These are phyloP conservation scores for Leucozona laternaria DNA, from an alignment of 2,888 invertebrate genomes.

Conservation along the genomic window DNA sequence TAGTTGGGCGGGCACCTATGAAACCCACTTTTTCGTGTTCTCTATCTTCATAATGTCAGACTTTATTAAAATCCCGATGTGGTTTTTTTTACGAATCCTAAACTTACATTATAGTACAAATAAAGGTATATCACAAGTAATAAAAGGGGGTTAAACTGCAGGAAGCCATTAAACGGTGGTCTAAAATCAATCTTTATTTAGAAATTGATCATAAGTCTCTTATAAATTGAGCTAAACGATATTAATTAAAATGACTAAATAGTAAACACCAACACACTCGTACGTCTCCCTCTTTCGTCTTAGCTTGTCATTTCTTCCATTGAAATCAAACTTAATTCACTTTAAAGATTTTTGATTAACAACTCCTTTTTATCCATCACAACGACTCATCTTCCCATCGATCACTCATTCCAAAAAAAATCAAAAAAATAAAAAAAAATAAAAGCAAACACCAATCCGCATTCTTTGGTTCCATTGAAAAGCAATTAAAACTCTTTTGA, in stretches of 20 bases:
- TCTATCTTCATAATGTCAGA: too few relatives aligned
- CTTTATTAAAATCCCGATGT: too few relatives aligned
- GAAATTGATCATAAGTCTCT: not conserved
- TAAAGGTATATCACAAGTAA: too few relatives aligned
- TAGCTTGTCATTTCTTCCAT: not conserved
- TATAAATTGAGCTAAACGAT: not conserved
- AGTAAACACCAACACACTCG: not conserved
- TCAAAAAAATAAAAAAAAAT: slow-evolving; percentile 23
- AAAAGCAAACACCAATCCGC: slow-evolving; percentile 50
- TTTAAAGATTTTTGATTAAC: slow-evolving; percentile 6
- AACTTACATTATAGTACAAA: too few relatives aligned
- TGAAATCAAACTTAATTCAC: not conserved
- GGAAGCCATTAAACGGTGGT: too few relatives aligned
- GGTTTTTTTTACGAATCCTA: too few relatives aligned
- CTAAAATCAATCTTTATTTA: too few relatives aligned
- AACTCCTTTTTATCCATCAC: slow-evolving; percentile 28
- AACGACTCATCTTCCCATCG: slow-evolving; percentile 40
- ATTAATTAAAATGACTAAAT: not conserved
- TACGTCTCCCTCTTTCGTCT: not conserved
- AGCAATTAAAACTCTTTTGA: slow-evolving; percentile 74
- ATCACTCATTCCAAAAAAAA: slow-evolving; percentile 25
- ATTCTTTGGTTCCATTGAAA: slow-evolving; percentile 69
- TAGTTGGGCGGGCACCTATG: too few relatives aligned
- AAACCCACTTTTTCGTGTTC: too few relatives aligned
- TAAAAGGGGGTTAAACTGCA: too few relatives aligned